These are phyloP conservation scores for Sturmia bella DNA, from an alignment of 2,888 invertebrate genomes.

Conservation along the genomic window DNA sequence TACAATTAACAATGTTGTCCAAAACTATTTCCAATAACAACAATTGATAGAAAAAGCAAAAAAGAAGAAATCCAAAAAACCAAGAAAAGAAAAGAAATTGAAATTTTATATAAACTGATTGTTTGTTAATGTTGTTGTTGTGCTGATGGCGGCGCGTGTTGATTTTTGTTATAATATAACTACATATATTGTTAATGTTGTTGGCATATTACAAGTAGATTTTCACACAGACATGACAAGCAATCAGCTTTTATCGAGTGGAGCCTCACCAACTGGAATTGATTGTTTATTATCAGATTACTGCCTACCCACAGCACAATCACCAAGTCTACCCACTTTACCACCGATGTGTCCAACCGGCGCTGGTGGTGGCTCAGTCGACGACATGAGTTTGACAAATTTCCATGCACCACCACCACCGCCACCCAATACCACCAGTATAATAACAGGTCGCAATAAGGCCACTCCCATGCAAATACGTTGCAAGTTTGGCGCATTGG, in stretches of 20 bases:
- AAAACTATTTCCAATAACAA: conserved; percentile 37
- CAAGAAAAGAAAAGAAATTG: conserved; percentile 26
- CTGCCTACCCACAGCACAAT: conserved; percentile 85
- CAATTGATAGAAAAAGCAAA: conserved; percentile 4
- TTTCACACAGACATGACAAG: conserved; percentile 82
- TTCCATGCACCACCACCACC: conserved; percentile 83
- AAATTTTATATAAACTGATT: conserved; percentile 63
- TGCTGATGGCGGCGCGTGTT: conserved; percentile 65
- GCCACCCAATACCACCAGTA: conserved; percentile 76
- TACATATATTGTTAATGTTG: conserved; percentile 74
- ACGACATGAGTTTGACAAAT: conserved; percentile 82
- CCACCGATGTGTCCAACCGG: conserved; percentile 77
- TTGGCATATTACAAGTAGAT: conserved; percentile 78
- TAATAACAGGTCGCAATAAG: conserved; percentile 86
- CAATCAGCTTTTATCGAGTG: conserved; percentile 83
- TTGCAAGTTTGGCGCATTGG: conserved; percentile 96
- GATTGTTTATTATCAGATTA: conserved; percentile 85
- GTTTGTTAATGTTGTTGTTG: conserved; percentile 70
- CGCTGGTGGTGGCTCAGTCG: conserved; percentile 74
- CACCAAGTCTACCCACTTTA: conserved; percentile 83
- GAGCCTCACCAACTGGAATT: conserved; percentile 84
- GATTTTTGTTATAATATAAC: conserved; percentile 63
- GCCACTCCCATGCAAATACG: conserved; percentile 93
- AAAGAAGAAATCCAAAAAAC: conserved; percentile 10
- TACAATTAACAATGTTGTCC: conserved; percentile 36